Percentiles rank a stretch among this genome's conserved stretches.
Conservation (phyloP, 2,113 vertebrate genomes). For the Aspidoscelis tigris region DNA sequence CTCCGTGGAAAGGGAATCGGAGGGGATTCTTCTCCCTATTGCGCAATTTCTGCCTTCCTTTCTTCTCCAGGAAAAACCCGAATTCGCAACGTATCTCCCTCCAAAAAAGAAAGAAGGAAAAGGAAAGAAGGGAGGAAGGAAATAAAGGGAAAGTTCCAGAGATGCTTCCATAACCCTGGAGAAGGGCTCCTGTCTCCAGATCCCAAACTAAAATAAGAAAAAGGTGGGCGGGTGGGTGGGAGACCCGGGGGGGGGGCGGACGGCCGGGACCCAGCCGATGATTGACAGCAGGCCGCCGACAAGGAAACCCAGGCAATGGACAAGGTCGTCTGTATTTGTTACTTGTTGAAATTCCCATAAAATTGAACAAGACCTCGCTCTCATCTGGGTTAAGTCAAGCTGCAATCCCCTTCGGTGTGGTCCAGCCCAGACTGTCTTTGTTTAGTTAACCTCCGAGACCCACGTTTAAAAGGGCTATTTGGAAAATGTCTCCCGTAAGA, state of each 20-base stretch:
- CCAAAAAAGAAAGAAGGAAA: not conserved
- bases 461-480: conserved; percentile 86
- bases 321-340: conserved; percentile 73
- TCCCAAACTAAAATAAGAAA: not conserved
- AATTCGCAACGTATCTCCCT: not conserved
- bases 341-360: conserved; percentile 86
- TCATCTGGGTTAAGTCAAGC: conserved; percentile 83
- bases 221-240: not conserved
- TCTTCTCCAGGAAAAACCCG: too few species aligned
- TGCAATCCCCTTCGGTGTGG: conserved; percentile 90
- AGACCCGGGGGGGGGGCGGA: not conserved
- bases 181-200: not conserved
- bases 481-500: conserved; percentile 76
- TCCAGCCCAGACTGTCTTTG: conserved; percentile 90
- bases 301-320: conserved; percentile 47
- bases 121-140: not conserved
- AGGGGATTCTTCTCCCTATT: not conserved
- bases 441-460: conserved; percentile 93
- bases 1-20: too few species aligned
- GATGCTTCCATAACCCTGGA: not conserved
- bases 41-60: not conserved
- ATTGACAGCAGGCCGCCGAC: conserved; percentile 32
- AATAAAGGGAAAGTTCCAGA: not conserved
- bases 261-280: not conserved
- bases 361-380: conserved; percentile 85